A percentile compares a stretch with the other conserved stretches of the same genome.
phyloP scores from a whole-genome alignment of 2,797 vertebrate species.

The Sphenodon punctatus region DNA sequence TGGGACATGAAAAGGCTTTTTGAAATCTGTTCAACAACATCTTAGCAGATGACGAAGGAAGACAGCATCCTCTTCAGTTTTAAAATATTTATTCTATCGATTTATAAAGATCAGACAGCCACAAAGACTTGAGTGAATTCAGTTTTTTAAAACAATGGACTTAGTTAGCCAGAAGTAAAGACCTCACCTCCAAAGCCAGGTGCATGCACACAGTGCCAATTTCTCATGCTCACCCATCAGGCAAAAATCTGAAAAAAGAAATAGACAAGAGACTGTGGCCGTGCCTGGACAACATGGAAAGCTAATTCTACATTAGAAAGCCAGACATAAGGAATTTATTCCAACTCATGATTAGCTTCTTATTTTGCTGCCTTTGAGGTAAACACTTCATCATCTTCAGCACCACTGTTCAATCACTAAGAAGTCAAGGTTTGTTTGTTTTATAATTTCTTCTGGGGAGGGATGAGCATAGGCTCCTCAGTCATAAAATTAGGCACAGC shows the following conservation, averaged over 20 bases:
- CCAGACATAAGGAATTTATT: not conserved
- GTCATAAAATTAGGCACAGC: not conserved
- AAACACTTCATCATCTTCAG: not conserved
- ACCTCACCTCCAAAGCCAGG: not conserved
- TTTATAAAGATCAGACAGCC: not conserved
- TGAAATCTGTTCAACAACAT: conserved; percentile 14
- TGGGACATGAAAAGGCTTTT: not conserved
- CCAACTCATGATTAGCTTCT: not conserved
- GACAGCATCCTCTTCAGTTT: not conserved
- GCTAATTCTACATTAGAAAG: not conserved
- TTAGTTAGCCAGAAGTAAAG: not conserved
- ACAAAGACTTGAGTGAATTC: not conserved
- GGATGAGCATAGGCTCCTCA: not conserved
- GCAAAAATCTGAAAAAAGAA: not conserved
- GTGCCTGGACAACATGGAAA: not conserved
- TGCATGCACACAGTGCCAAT: not conserved
- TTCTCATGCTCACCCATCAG: not conserved
- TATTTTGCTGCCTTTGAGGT: not conserved
- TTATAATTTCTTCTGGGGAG: not conserved
- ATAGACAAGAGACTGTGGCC: not conserved
- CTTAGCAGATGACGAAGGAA: not conserved
- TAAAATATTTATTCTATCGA: not conserved
- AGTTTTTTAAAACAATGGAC: not conserved
- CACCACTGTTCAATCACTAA: not conserved
- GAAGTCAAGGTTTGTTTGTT: not conserved